Conservation (phyloP, 1,140 invertebrate genomes). For the Choristoneura fumiferana region DNA sequence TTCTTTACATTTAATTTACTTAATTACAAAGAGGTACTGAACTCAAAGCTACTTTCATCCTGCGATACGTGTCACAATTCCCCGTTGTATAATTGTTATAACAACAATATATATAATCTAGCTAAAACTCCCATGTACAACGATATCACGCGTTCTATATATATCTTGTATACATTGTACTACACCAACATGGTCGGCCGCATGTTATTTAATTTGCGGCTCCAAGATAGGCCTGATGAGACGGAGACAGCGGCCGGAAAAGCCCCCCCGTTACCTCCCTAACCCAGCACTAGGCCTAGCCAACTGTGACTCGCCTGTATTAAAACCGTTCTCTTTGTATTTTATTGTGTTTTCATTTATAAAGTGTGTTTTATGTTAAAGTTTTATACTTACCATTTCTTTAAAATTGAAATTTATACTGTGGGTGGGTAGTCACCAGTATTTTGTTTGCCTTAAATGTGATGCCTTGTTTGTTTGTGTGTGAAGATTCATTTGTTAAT, state of each 20-base stretch:
- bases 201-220: slow-evolving; percentile 70
- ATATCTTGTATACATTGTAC: not conserved
- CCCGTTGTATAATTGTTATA: no score
- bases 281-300: slow-evolving; percentile 52
- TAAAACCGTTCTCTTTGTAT: slow-evolving; percentile 38
- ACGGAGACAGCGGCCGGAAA: slow-evolving; percentile 69
- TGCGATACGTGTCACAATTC: no score
- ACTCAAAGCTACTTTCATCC: no score
- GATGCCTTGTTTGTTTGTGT: no score
- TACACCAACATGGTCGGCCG: slow-evolving; percentile 34
- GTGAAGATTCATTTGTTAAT: no score
- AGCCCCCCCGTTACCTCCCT: slow-evolving; percentile 35
- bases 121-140: not conserved
- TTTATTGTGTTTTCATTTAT: slow-evolving; percentile 20
- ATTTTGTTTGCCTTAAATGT: no score
- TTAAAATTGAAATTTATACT: no score
- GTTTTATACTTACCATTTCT: no score
- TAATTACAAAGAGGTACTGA: no score
- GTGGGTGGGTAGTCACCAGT: no score
- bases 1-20: no score
- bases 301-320: slow-evolving; percentile 51
- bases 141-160: not conserved
- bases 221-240: slow-evolving; percentile 72
- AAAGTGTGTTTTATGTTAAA: no score
- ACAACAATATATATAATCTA: not conserved